These are phyloP conservation scores for Clytia hemisphaerica DNA, from an alignment of 30 jellyfish, hydroid and myxozoan genomes.

Conservation along the genomic window DNA sequence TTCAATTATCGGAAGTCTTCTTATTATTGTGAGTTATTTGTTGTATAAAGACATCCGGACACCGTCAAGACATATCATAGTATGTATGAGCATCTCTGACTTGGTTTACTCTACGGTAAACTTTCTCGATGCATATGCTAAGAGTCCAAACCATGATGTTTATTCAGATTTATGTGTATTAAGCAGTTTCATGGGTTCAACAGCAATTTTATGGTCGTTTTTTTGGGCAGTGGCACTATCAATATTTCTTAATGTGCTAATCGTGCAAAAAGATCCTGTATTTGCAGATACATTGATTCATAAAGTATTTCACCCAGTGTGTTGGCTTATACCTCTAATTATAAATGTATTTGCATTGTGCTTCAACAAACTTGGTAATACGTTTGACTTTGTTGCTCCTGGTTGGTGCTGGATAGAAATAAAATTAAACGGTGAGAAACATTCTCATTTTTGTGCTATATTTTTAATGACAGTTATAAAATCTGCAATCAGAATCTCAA, in stretches of 20 bases:
- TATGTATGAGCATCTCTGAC: slow-evolving; percentile 62
- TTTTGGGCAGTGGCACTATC: slow-evolving; percentile 61
- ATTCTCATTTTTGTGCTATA: too few relatives aligned
- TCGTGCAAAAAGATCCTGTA: slow-evolving; percentile 25
- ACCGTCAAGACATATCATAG: slow-evolving; percentile 38
- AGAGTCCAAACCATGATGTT: too few relatives aligned
- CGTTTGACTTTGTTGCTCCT: slow-evolving; percentile 46
- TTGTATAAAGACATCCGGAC: slow-evolving; percentile 71
- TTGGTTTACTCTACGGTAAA: slow-evolving; percentile 50
- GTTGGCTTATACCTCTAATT: slow-evolving; percentile 63
- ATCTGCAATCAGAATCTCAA: too few relatives aligned
- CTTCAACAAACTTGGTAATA: slow-evolving; percentile 34
- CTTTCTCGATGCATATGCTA: slow-evolving; percentile 50
- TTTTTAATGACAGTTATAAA: too few relatives aligned
- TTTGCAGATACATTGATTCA: slow-evolving; percentile 51
- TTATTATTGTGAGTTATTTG: slow-evolving; percentile 39
- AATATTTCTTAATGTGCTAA: slow-evolving; percentile 35
- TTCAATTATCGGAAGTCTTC: slow-evolving; percentile 54
- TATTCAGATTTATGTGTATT: slow-evolving; percentile 43
- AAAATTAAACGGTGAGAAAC: too few relatives aligned
- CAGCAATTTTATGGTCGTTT: slow-evolving; percentile 37
- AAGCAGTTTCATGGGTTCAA: slow-evolving; percentile 44
- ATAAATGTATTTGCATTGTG: slow-evolving; percentile 35
- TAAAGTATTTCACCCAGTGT: slow-evolving; percentile 33
- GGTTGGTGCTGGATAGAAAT: slow-evolving; percentile 87